Evolutionary conservation across 2,888 invertebrate species (phyloP).

Genomic region (Cheilosia scutellata): DNA sequence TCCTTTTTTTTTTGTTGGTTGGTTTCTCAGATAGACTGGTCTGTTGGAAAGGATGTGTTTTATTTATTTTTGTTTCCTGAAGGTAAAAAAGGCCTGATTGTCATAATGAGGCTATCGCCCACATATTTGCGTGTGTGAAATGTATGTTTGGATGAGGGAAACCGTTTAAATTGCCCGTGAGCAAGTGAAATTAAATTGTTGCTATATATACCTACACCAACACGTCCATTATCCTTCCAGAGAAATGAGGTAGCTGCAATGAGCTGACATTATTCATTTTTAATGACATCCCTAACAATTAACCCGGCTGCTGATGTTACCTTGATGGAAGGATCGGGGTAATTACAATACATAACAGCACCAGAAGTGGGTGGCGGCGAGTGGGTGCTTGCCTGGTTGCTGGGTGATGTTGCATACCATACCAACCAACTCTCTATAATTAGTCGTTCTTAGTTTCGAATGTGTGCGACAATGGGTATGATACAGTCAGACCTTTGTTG

Average conservation of each 20-base stretch:
- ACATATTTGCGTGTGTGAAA: slow-evolving; percentile 33
- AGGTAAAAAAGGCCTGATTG: slow-evolving; percentile 35
- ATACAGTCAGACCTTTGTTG: slow-evolving; percentile 50
- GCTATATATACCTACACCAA: slow-evolving; percentile 16
- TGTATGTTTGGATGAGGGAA: slow-evolving; percentile 21
- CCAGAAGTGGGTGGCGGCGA: slow-evolving; percentile 2
- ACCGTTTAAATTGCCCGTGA: slow-evolving; percentile 61
- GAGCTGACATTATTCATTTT: slow-evolving; percentile 71
- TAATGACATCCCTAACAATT: slow-evolving; percentile 73
- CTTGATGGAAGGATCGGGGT: slow-evolving; percentile 59
- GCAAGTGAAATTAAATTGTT: slow-evolving; percentile 68
- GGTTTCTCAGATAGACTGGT: slow-evolving; percentile 25
- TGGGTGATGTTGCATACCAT: slow-evolving; percentile 36
- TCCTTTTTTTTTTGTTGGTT: slow-evolving; percentile 3
- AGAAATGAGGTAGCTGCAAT: slow-evolving; percentile 48
- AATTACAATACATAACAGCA: slow-evolving; percentile 53
- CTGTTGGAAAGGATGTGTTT: not conserved
- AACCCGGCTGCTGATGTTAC: slow-evolving; percentile 61
- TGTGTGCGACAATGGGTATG: slow-evolving; percentile 35
- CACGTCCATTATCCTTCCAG: slow-evolving; percentile 53
- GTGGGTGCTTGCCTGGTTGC: not conserved
- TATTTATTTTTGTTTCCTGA: slow-evolving; percentile 19
- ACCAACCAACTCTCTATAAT: slow-evolving; percentile 34
- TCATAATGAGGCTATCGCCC: slow-evolving; percentile 60
- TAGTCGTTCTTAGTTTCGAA: slow-evolving; percentile 45